Evolutionary conservation across 2,113 vertebrate genomes (phyloP).

Genomic region (Clarias gariepinus): DNA sequence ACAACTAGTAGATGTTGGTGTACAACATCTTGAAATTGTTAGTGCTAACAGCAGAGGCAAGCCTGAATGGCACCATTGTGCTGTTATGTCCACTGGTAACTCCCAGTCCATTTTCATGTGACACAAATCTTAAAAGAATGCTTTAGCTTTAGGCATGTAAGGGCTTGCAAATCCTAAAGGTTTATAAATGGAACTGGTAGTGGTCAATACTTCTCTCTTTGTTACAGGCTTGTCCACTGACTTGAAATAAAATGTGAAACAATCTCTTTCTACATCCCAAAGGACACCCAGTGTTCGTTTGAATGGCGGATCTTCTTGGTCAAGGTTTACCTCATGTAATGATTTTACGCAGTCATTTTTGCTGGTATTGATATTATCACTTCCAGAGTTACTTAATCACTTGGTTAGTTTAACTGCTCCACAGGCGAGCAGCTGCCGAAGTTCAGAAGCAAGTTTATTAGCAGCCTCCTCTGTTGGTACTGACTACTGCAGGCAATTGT

Average conservation of each 20-base stretch:
- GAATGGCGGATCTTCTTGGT: background rate
- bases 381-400: background rate
- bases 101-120: background rate
- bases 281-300: background rate
- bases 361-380: background rate
- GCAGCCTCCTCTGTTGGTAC: background rate
- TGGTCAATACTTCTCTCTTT: constrained; percentile 19
- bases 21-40: constrained; percentile 13
- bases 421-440: background rate
- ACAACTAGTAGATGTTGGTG: background rate
- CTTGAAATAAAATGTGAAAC: constrained; percentile 22
- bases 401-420: background rate
- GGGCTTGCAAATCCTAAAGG: constrained; percentile 20
- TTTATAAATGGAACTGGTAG: constrained; percentile 14
- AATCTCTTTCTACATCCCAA: constrained; percentile 6
- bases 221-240: constrained; percentile 1
- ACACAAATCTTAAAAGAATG: constrained; percentile 17
- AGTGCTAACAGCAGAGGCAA: background rate
- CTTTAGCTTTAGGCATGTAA: constrained; percentile 2
- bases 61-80: constrained; percentile 1
- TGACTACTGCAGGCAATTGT: background rate
- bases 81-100: background rate
- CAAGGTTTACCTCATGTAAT: background rate
- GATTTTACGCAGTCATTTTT: background rate
- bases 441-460: background rate